A percentile compares a stretch with the other conserved stretches of the same genome.
These are phyloP conservation scores for Rhopalosiphum padi DNA, from an alignment of 1,140 invertebrate species.

Conservation along the genomic window DNA sequence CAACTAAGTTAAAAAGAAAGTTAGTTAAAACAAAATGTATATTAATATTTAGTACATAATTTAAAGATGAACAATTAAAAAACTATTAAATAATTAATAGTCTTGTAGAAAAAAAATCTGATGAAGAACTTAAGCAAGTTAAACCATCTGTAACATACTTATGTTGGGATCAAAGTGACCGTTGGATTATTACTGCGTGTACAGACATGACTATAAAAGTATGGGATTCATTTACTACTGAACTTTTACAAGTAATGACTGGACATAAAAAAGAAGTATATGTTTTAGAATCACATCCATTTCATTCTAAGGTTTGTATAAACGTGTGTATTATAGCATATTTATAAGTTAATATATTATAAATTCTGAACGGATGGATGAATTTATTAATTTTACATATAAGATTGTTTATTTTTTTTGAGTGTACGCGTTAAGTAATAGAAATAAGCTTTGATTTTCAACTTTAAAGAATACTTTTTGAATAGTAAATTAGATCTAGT, in stretches of 20 bases:
- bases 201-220: slow-evolving; percentile 84
- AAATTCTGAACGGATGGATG: background rate
- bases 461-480: too few species aligned
- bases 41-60: background rate
- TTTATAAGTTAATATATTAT: background rate
- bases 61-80: background rate
- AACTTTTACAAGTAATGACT: slow-evolving; percentile 73
- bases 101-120: slow-evolving; percentile 37
- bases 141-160: slow-evolving; percentile 93
- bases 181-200: slow-evolving; percentile 87
- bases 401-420: too few species aligned
- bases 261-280: slow-evolving; percentile 94
- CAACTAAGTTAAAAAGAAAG: slow-evolving; percentile 67
- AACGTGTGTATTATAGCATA: background rate
- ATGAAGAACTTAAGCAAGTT: slow-evolving; percentile 66
- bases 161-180: slow-evolving; percentile 89
- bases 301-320: slow-evolving; percentile 71
- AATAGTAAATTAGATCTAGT: too few species aligned
- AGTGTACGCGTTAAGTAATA: too few species aligned
- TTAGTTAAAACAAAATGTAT: slow-evolving; percentile 66
- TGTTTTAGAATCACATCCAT: slow-evolving; percentile 92
- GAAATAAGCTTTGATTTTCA: too few species aligned
- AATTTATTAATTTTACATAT: background rate
- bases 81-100: slow-evolving; percentile 25
- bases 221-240: slow-evolving; percentile 80